These are phyloP conservation scores for Helicoverpa zea DNA, from an alignment of 1,140 invertebrate genomes.

Conservation along the genomic window DNA sequence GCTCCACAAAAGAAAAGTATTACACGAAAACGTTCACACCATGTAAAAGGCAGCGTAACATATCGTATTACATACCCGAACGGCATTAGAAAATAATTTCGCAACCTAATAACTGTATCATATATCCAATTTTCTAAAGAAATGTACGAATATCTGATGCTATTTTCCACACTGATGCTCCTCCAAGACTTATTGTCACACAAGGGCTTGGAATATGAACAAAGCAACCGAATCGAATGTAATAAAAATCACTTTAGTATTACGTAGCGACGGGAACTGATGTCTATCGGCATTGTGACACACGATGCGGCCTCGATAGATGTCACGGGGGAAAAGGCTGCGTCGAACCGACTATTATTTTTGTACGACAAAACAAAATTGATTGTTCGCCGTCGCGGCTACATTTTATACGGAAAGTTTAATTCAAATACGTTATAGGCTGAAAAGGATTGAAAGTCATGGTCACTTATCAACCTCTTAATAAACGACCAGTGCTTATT, in stretches of 20 bases:
- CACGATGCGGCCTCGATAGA: slow-evolving; percentile 79
- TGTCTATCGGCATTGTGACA: slow-evolving; percentile 82
- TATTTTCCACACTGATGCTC: slow-evolving; percentile 61
- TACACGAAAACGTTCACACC: slow-evolving; percentile 5
- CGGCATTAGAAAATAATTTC: slow-evolving; percentile 46
- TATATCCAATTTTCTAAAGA: slow-evolving; percentile 49
- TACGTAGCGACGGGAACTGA: slow-evolving; percentile 79
- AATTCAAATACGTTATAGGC: slow-evolving; percentile 63
- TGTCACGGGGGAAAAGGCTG: slow-evolving; percentile 78
- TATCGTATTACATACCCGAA: slow-evolving; percentile 25
- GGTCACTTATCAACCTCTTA: too few species aligned
- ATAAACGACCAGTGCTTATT: too few species aligned
- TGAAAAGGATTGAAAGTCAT: slow-evolving; percentile 12
- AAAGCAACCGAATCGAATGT: slow-evolving; percentile 83
- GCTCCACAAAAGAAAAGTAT: neutral
- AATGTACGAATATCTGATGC: slow-evolving; percentile 55
- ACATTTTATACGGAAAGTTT: slow-evolving; percentile 65
- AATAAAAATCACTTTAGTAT: slow-evolving; percentile 85
- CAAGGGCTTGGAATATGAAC: slow-evolving; percentile 73
- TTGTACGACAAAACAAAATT: slow-evolving; percentile 80
- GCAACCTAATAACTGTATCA: slow-evolving; percentile 46
- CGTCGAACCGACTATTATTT: slow-evolving; percentile 81
- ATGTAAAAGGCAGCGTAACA: slow-evolving; percentile 14
- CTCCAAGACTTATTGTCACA: slow-evolving; percentile 63
- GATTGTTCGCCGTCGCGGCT: slow-evolving; percentile 68